A percentile compares a stretch with the other conserved stretches of the same genome.
Evolutionary conservation across 2,797 vertebrate genomes (phyloP).

Genomic region (Eleutherodactylus coqui): DNA sequence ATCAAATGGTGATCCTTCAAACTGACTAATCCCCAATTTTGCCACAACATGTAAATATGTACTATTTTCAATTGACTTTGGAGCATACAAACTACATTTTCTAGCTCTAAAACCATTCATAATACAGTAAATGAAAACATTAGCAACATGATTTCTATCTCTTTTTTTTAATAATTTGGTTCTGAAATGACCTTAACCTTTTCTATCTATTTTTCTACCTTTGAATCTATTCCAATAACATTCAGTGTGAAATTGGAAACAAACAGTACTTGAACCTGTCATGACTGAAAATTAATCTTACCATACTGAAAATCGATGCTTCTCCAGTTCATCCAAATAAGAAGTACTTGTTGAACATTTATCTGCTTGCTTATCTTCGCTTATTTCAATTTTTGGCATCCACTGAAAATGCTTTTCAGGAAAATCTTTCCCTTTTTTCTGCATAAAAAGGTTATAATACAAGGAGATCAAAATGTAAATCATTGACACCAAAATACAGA

Average conservation of each 20-base stretch:
- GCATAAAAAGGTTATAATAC: constrained; percentile 35
- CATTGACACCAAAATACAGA: background rate
- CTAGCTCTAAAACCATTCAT: background rate
- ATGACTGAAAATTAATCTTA: constrained; percentile 63
- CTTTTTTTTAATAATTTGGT: background rate
- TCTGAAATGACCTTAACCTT: background rate
- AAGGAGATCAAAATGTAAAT: background rate
- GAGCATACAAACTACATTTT: background rate
- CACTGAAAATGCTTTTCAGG: constrained; percentile 45
- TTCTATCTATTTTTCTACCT: background rate
- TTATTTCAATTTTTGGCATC: constrained; percentile 49
- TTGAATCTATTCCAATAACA: background rate
- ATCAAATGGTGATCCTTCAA: too few relatives aligned
- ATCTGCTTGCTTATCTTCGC: constrained; percentile 56
- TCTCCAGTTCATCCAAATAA: constrained; percentile 73
- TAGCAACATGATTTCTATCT: background rate
- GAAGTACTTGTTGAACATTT: constrained; percentile 39
- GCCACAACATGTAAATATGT: background rate
- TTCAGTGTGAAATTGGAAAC: background rate
- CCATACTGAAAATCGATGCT: constrained; percentile 75
- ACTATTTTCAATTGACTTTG: background rate
- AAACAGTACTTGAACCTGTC: background rate
- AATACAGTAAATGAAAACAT: background rate
- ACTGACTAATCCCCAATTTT: too few relatives aligned
- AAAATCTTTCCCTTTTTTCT: constrained; percentile 58